These are phyloP conservation scores for Conistra vaccinii DNA, from an alignment of 2,888 invertebrate genomes.

Conservation along the genomic window DNA sequence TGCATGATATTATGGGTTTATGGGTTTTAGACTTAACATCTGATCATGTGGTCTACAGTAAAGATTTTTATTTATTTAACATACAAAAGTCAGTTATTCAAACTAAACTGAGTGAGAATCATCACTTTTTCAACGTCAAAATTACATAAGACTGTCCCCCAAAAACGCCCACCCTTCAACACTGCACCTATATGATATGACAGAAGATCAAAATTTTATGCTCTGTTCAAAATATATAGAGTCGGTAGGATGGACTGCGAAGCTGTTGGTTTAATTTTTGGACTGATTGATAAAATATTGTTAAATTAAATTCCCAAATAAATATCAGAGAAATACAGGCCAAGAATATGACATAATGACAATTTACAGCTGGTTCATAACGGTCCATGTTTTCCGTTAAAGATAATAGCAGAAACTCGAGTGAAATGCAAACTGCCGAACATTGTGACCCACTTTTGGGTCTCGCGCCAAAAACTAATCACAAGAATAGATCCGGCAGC, in stretches of 20 bases:
- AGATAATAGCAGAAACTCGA: conserved; percentile 60
- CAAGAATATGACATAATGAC: conserved; percentile 57
- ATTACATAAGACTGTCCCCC: too few relatives aligned
- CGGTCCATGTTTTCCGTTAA: conserved; percentile 61
- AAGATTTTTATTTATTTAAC: too few relatives aligned
- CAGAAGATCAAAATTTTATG: too few relatives aligned
- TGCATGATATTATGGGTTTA: conserved; percentile 8
- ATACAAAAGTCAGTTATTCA: too few relatives aligned
- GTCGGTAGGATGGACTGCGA: not conserved
- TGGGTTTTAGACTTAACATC: too few relatives aligned
- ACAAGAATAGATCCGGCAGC: conserved; percentile 42
- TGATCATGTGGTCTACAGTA: too few relatives aligned
- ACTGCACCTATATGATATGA: too few relatives aligned
- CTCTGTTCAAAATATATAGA: too few relatives aligned
- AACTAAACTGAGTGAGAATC: too few relatives aligned
- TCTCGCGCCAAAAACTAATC: conserved; percentile 55
- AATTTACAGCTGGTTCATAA: conserved; percentile 64
- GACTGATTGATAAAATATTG: conserved; percentile 2
- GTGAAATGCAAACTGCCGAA: conserved; percentile 59
- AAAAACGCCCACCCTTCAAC: too few relatives aligned
- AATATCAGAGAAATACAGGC: conserved; percentile 8
- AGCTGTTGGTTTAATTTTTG: not conserved
- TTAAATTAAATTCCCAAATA: conserved; percentile 11
- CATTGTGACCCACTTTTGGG: conserved; percentile 52
- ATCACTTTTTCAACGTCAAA: too few relatives aligned